Evolutionary conservation across 30 jellyfish, hydroid and myxozoan genomes (phyloP).

Genomic region (Nemopilema nomurai): DNA sequence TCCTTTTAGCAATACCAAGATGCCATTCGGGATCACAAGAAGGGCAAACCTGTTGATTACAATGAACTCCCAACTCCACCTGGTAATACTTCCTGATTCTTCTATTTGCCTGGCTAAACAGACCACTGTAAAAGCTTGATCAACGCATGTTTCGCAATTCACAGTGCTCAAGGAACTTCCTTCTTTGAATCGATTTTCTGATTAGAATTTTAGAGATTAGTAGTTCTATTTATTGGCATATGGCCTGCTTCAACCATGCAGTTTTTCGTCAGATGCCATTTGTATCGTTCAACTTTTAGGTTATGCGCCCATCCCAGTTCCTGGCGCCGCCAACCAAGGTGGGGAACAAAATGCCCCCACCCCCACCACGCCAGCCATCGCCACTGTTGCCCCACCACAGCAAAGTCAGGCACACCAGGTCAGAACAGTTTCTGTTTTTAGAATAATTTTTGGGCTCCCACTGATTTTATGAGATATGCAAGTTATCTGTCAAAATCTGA

Average conservation of each 20-base stretch:
- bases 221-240: too few relatives aligned
- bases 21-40: slow-evolving; percentile 86
- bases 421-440: neutral
- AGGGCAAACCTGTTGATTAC: slow-evolving; percentile 75
- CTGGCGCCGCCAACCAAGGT: slow-evolving; percentile 9
- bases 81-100: slow-evolving; percentile 34
- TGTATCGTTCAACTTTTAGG: neutral
- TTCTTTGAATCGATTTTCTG: too few relatives aligned
- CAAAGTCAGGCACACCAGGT: neutral
- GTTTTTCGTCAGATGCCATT: too few relatives aligned
- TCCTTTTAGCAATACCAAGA: slow-evolving; percentile 90
- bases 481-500: too few relatives aligned
- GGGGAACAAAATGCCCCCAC: slow-evolving; percentile 26
- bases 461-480: too few relatives aligned
- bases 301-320: slow-evolving; percentile 58
- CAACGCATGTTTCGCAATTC: too few relatives aligned
- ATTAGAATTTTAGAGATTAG: too few relatives aligned
- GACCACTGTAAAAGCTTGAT: too few relatives aligned
- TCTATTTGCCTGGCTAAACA: too few relatives aligned
- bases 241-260: too few relatives aligned
- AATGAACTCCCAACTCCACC: slow-evolving; percentile 95
- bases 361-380: slow-evolving; percentile 9
- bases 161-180: too few relatives aligned
- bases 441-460: too few relatives aligned
- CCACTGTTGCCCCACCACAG: slow-evolving; percentile 39